Evolutionary conservation across 2,113 vertebrate species (phyloP), one percentile per base, ranked within the genome.

Genomic region (Chascanopsetta lugubris): DNA sequence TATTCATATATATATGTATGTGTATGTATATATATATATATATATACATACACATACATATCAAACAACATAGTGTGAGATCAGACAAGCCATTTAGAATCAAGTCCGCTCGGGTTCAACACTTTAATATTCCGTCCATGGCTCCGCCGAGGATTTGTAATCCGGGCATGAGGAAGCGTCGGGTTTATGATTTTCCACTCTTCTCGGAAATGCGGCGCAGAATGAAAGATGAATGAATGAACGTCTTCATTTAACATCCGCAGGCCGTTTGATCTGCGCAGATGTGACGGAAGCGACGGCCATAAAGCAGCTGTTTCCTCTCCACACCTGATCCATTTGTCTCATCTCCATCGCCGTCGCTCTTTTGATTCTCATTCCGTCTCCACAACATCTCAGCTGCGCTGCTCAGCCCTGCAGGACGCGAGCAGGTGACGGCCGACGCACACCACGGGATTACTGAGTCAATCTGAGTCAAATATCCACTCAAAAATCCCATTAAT

Each of bases 281-380:
- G 75, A 63, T 55, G 60, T 53, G 69, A 32, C 47, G 42, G 76
- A 60, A 43, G 60, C 72, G 47, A 76, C 61, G 67, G 72, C 61
- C 69, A 68, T 38, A 29, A 49, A 63, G 72, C 73, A 82, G 72
- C 42, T 77, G 73, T 46, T 82, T 79, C 83, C 57, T 71, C 70
- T 75, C 38, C 48, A 61, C 50, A 43, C 47, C 38, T 49, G 51
- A 75, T 72, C 63, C 46, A 84, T 71, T 72, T 82, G 69, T 70
- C 9, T 72, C 54, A 56, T 72, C 72, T 62, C 55, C 58, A 72
- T 11, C 8, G 36, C 25, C 51, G 42, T 46, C 22, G 12, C 45
- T 43, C n/a, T 36, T 58, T 79, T 43, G 32, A 34, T 30, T 67
- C 24, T 24, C 34, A 53, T 61, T 48, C 22, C 34, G 0, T 20